Evolutionary conservation across 2,113 vertebrate genomes (phyloP).

Genomic region (Alces alces): DNA sequence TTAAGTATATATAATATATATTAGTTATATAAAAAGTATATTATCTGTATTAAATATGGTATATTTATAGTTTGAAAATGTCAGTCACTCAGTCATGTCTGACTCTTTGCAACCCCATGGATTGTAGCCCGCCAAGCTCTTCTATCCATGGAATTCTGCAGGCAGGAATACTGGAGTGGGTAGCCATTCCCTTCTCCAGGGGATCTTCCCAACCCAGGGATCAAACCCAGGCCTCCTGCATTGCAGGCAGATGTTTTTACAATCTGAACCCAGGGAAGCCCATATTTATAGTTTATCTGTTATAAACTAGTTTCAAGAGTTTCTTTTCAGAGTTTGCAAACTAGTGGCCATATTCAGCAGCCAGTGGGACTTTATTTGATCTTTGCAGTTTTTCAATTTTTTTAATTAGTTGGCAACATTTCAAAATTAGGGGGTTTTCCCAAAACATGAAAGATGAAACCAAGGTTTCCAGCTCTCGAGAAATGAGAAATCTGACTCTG

Average conservation of each 20-base stretch:
- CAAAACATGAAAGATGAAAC: not conserved
- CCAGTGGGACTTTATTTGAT: not conserved
- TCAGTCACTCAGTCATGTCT: not conserved
- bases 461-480: not conserved
- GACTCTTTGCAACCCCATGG: not conserved
- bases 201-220: not conserved
- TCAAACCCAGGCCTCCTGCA: not conserved
- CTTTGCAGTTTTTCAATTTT: not conserved
- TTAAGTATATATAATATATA: not conserved
- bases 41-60: not conserved
- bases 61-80: not conserved
- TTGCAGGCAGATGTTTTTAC: not conserved
- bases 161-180: not conserved
- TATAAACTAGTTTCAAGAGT: not conserved
- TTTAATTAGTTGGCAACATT: not conserved
- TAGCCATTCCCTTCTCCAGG: not conserved
- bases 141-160: not conserved
- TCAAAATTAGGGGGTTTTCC: conserved; percentile 7
- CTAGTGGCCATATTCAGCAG: not conserved
- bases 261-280: not conserved
- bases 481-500: not conserved
- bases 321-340: conserved; percentile 12
- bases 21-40: not conserved
- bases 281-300: not conserved
- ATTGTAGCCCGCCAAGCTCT: not conserved